Conservation (phyloP, 2,113 vertebrate species). For the Cottus gobio region DNA sequence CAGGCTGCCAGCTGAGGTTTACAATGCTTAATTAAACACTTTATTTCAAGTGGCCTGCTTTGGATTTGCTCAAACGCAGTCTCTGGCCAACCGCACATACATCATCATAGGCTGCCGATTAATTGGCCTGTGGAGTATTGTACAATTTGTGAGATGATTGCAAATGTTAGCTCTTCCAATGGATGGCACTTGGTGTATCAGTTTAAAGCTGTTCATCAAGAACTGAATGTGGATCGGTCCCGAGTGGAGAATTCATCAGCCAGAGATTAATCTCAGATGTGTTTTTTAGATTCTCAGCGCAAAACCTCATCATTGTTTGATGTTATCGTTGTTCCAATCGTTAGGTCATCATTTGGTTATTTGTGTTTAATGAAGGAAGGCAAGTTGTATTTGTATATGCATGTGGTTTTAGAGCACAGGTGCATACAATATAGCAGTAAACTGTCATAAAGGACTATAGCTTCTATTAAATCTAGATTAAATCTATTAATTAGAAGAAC, state of each 20-base stretch:
- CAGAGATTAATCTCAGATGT: neutral
- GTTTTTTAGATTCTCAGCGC: neutral
- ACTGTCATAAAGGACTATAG: neutral
- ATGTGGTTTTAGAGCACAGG: neutral
- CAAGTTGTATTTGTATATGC: neutral
- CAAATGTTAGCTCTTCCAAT: slow-evolving; percentile 61
- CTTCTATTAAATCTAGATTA: slow-evolving; percentile 3
- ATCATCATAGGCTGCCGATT: slow-evolving; percentile 54
- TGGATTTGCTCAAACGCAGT: slow-evolving; percentile 67
- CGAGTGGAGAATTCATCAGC: neutral
- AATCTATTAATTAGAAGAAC: neutral
- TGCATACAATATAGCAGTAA: neutral
- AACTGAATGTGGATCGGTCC: slow-evolving; percentile 7
- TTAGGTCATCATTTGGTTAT: neutral
- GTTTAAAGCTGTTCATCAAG: slow-evolving; percentile 42
- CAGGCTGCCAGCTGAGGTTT: slow-evolving; percentile 78
- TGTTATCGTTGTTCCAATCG: neutral
- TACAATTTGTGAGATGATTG: slow-evolving; percentile 66
- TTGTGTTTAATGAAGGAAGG: neutral
- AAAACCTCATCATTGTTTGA: neutral
- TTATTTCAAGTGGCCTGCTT: slow-evolving; percentile 74
- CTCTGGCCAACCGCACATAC: slow-evolving; percentile 54
- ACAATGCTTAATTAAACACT: slow-evolving; percentile 80
- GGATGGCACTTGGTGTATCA: slow-evolving; percentile 35
- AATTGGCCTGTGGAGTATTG: slow-evolving; percentile 57